Evolutionary conservation across 2,797 vertebrate species (phyloP).

Genomic region (Masticophis lateralis): DNA sequence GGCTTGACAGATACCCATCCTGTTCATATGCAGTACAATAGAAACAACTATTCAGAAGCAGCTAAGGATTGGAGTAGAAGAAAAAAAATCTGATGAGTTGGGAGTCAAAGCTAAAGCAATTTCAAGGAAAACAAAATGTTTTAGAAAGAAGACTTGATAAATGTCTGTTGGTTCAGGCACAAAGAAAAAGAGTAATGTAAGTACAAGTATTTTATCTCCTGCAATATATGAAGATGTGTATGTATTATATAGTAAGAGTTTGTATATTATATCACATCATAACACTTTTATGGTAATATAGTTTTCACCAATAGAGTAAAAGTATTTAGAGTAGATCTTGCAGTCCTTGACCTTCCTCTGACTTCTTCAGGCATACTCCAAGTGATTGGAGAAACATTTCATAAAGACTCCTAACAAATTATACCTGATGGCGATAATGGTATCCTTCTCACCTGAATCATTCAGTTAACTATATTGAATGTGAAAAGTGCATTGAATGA

Average conservation of each 20-base stretch:
- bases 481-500: background rate
- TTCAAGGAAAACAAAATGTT: background rate
- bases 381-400: background rate
- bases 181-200: background rate
- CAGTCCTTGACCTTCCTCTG: background rate
- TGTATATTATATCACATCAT: background rate
- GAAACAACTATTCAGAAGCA: background rate
- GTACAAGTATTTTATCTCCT: background rate
- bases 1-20: background rate
- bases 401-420: background rate
- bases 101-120: background rate
- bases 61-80: background rate
- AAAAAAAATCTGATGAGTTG: background rate
- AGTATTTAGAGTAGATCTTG: background rate
- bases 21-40: background rate
- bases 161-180: background rate
- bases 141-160: background rate
- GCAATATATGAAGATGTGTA: background rate
- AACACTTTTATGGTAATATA: background rate
- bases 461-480: background rate
- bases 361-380: background rate
- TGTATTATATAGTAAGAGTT: background rate
- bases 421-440: background rate
- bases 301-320: background rate
- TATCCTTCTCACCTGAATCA: background rate